These are phyloP conservation scores for Xestoiulus laeticollis DNA, from an alignment of 2,888 invertebrate species.

Conservation along the genomic window DNA sequence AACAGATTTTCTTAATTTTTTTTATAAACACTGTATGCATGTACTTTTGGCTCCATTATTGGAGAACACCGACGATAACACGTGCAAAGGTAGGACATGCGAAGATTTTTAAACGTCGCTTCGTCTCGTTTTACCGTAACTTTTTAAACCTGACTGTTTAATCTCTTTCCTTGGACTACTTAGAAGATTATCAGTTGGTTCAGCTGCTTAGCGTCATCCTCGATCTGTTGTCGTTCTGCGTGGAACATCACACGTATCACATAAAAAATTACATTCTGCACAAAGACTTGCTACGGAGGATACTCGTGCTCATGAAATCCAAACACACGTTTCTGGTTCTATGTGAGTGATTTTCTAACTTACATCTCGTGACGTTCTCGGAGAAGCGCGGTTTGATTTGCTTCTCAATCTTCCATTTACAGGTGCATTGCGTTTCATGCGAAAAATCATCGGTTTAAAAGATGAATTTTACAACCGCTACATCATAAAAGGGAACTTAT, in stretches of 20 bases:
- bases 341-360: constrained; percentile 67
- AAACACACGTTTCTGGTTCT: constrained; percentile 97
- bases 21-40: constrained; percentile 98
- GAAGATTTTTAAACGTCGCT: neutral
- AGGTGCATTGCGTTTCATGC: constrained; percentile 94
- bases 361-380: constrained; percentile 14
- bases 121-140: neutral
- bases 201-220: constrained; percentile 93
- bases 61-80: constrained; percentile 87
- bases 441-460: constrained; percentile 95
- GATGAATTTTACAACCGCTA: constrained; percentile 99
- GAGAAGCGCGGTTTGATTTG: neutral
- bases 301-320: constrained; percentile 95
- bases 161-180: neutral
- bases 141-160: neutral
- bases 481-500: constrained; percentile 92
- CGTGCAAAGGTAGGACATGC: constrained; percentile 70
- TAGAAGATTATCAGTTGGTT: constrained; percentile 95
- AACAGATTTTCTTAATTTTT: constrained; percentile 97
- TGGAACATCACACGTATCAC: constrained; percentile 99
- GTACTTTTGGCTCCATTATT: constrained; percentile 90
- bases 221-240: constrained; percentile 96
- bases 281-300: constrained; percentile 93
- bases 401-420: constrained; percentile 41
- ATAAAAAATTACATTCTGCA: constrained; percentile 97